A percentile compares a stretch with the other conserved stretches of the same genome.
Evolutionary conservation across 2,888 invertebrate genomes (phyloP).

Genomic region (Atherix ibis): DNA sequence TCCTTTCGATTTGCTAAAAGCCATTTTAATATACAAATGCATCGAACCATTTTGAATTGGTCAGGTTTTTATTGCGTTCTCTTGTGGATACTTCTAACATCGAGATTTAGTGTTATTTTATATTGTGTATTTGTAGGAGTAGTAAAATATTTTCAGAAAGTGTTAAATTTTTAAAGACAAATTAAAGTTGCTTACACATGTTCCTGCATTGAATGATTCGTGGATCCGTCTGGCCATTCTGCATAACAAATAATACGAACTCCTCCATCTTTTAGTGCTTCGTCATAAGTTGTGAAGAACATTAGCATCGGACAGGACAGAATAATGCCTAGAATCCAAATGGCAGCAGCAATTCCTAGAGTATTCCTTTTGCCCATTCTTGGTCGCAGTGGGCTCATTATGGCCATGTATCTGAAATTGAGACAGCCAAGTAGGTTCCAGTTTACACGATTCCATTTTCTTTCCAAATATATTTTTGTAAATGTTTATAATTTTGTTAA

Average conservation of each 20-base stretch:
- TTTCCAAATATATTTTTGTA: background rate
- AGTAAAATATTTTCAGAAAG: no score
- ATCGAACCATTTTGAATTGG: no score
- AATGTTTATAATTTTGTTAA: no score
- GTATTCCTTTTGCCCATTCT: slow-evolving; percentile 75
- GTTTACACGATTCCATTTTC: background rate
- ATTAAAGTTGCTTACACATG: slow-evolving; percentile 60
- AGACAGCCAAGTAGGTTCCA: no score
- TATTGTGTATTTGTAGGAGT: no score
- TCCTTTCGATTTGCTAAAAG: no score
- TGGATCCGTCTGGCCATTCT: slow-evolving; percentile 73
- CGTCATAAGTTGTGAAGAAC: slow-evolving; percentile 59
- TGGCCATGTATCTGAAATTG: slow-evolving; percentile 73
- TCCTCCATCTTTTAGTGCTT: slow-evolving; percentile 38
- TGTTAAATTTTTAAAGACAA: no score
- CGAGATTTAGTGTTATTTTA: no score
- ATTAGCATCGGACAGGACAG: slow-evolving; percentile 74
- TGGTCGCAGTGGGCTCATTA: slow-evolving; percentile 82
- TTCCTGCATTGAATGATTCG: slow-evolving; percentile 52
- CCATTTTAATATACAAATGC: no score
- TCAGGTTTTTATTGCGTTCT: no score
- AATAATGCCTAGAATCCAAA: slow-evolving; percentile 65
- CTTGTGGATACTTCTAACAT: no score
- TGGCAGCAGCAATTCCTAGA: slow-evolving; percentile 62
- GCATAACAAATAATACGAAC: slow-evolving; percentile 62